These are phyloP conservation scores for Aspidapion aeneum DNA, from an alignment of 2,888 invertebrate species.

Conservation along the genomic window DNA sequence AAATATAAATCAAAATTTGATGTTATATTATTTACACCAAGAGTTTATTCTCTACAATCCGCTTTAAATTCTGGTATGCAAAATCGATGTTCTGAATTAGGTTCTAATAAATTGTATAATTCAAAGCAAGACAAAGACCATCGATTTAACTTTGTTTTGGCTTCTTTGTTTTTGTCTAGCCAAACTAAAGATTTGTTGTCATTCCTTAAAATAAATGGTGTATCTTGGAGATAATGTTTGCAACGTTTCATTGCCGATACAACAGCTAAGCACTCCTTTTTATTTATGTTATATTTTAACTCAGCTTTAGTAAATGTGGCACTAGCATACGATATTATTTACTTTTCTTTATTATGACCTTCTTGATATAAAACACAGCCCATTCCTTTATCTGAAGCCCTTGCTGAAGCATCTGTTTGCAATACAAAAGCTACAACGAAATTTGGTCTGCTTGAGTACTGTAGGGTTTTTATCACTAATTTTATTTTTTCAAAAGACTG, in stretches of 20 bases:
- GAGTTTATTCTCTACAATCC: no score
- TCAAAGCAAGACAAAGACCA: slow-evolving; percentile 14
- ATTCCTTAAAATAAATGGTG: not conserved
- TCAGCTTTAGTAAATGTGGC: not conserved
- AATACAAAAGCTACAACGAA: not conserved
- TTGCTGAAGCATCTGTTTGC: slow-evolving; percentile 6
- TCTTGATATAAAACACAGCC: slow-evolving; percentile 2
- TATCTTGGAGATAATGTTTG: slow-evolving; percentile 2
- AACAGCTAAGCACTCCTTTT: slow-evolving; percentile 7
- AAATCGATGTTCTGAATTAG: not conserved
- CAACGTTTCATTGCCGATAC: slow-evolving; percentile 2
- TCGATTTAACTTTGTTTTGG: slow-evolving; percentile 13
- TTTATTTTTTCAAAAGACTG: not conserved
- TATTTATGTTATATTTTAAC: slow-evolving; percentile 2
- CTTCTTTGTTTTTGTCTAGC: slow-evolving; percentile 13
- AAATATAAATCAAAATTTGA: no score
- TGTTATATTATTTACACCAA: no score
- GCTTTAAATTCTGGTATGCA: not conserved
- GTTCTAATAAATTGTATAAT: no score
- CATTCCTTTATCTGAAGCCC: slow-evolving; percentile 9
- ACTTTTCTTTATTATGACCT: not conserved
- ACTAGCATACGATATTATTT: not conserved
- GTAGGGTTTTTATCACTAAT: not conserved
- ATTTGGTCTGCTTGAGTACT: not conserved
- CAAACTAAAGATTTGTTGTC: slow-evolving; percentile 14